Percentiles rank a stretch among this genome's conserved stretches.
These are phyloP conservation scores for Carapus acus DNA, from an alignment of 2,797 vertebrate species.

Conservation along the genomic window DNA sequence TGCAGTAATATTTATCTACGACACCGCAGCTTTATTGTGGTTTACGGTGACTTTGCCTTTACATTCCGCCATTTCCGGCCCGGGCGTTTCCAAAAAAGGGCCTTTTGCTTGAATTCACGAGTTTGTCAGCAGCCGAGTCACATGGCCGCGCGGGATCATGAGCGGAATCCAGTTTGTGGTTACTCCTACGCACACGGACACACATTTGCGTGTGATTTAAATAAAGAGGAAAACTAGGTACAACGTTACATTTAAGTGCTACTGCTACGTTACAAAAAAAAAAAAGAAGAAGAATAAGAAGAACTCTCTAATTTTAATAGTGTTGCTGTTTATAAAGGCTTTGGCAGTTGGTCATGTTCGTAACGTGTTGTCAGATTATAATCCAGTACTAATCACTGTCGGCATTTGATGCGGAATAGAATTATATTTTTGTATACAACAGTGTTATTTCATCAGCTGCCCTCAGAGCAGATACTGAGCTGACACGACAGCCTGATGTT, in stretches of 20 bases:
- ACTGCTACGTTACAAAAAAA: constrained; percentile 35
- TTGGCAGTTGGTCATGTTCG: constrained; percentile 24
- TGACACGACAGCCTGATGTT: constrained; percentile 28
- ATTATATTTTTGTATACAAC: constrained; percentile 78
- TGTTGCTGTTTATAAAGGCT: constrained; percentile 13
- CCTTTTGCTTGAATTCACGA: too few relatives aligned
- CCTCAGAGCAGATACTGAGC: constrained; percentile 33
- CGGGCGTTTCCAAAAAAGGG: too few relatives aligned
- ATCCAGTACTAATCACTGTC: constrained; percentile 54
- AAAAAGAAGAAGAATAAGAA: too few relatives aligned
- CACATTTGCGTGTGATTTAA: constrained; percentile 14
- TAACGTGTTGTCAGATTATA: constrained; percentile 25
- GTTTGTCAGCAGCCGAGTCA: constrained; percentile 12
- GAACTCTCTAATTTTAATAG: constrained; percentile 33
- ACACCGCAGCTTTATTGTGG: constrained; percentile 1
- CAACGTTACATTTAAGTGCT: constrained; percentile 7
- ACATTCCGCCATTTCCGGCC: constrained; percentile 5
- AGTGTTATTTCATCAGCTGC: constrained; percentile 48
- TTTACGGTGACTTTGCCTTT: constrained; percentile 10
- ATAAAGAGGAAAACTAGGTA: background rate
- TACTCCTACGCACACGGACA: constrained; percentile 6
- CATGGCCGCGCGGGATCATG: too few relatives aligned
- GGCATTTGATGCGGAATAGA: constrained; percentile 64
- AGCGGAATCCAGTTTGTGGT: constrained; percentile 3
- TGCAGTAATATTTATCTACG: constrained; percentile 4